Evolutionary conservation across 2,113 vertebrate genomes (phyloP).

Genomic region (Nematolebias whitei): DNA sequence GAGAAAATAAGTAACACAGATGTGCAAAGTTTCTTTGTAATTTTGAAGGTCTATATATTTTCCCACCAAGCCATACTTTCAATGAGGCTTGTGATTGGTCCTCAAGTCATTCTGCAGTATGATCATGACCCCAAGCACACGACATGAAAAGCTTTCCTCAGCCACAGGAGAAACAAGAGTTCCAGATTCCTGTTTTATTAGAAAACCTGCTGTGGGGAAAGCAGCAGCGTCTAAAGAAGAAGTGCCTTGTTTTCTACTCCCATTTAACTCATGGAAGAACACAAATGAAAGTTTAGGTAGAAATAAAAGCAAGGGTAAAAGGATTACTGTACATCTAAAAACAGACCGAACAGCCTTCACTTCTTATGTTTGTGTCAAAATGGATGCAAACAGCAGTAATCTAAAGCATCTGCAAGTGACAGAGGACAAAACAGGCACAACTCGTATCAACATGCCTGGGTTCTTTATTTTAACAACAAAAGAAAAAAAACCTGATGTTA

Average conservation of each 20-base stretch:
- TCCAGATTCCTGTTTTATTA: conserved; percentile 4
- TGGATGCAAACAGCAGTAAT: neutral
- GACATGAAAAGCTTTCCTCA: neutral
- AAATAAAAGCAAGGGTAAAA: neutral
- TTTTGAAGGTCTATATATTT: neutral
- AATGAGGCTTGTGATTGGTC: conserved; percentile 7
- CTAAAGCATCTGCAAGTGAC: neutral
- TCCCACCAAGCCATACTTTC: neutral
- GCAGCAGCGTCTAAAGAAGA: neutral
- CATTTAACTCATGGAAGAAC: conserved; percentile 9
- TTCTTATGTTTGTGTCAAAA: conserved; percentile 13
- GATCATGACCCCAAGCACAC: neutral
- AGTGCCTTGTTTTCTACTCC: conserved; percentile 2
- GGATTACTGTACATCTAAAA: conserved; percentile 9
- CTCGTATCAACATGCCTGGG: neutral
- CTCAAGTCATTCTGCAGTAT: conserved; percentile 11
- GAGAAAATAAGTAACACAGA: neutral
- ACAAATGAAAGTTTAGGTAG: neutral
- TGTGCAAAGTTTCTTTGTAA: neutral
- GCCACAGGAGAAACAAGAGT: neutral
- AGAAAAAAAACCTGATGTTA: conserved; percentile 1
- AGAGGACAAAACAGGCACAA: neutral
- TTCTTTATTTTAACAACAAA: neutral
- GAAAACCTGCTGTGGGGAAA: conserved; percentile 13
- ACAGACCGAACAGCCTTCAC: conserved; percentile 1